These are phyloP conservation scores for Cosmia trapezina DNA, from an alignment of 2,888 invertebrate genomes.

Conservation along the genomic window DNA sequence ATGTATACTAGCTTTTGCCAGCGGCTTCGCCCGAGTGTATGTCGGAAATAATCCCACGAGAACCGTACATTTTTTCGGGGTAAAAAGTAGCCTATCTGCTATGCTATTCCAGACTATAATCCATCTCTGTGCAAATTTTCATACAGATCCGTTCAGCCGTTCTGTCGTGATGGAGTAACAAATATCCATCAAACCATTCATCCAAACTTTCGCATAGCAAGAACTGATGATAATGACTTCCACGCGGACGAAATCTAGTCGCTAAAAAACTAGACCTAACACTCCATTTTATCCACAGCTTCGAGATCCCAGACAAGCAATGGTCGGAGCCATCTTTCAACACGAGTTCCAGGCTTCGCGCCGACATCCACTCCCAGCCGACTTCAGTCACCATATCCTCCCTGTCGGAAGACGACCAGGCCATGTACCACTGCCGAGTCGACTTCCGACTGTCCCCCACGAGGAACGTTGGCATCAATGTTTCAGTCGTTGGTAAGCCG, in stretches of 20 bases:
- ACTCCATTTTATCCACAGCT: constrained; percentile 71
- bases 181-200: too few relatives aligned
- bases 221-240: too few relatives aligned
- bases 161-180: too few relatives aligned
- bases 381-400: constrained; percentile 77
- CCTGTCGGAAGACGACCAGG: constrained; percentile 84
- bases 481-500: constrained; percentile 88
- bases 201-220: too few relatives aligned
- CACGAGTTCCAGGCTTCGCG: constrained; percentile 76
- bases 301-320: constrained; percentile 82
- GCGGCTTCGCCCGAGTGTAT: too few relatives aligned
- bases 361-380: constrained; percentile 77
- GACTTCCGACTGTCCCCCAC: constrained; percentile 91
- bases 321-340: constrained; percentile 85
- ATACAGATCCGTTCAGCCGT: background rate
- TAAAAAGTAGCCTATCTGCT: too few relatives aligned
- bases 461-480: constrained; percentile 89
- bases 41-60: too few relatives aligned
- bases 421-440: constrained; percentile 90
- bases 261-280: background rate
- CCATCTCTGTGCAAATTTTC: too few relatives aligned
- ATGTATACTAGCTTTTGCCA: too few relatives aligned
- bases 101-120: too few relatives aligned
- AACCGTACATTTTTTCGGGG: too few relatives aligned
- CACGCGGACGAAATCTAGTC: too few relatives aligned